Conservation (phyloP, 2,113 vertebrate species). For the Dicaeum eximium region DNA sequence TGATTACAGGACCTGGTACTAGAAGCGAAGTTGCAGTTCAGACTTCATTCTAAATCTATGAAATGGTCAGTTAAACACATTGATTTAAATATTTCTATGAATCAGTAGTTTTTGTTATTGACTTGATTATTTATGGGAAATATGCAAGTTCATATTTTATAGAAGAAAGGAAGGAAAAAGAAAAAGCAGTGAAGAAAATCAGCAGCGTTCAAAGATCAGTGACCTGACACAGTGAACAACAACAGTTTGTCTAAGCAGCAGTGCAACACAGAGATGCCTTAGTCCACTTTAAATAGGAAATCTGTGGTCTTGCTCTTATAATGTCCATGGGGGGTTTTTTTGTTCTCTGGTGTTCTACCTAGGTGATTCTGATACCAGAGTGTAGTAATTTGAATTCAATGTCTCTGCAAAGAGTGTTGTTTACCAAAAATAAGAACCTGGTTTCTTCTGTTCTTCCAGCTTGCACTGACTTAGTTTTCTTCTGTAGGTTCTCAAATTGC, state of each 20-base stretch:
- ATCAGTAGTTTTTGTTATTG: not conserved
- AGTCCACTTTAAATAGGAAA: not conserved
- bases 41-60: not conserved
- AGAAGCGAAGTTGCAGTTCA: not conserved
- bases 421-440: not conserved
- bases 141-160: not conserved
- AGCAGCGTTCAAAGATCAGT: not conserved
- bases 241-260: not conserved
- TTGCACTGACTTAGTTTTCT: not conserved
- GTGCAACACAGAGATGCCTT: not conserved
- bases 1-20: not conserved
- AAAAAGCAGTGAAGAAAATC: not conserved
- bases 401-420: not conserved
- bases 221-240: not conserved
- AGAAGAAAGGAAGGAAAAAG: not conserved
- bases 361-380: not conserved
- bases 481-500: not conserved
- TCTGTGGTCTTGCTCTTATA: not conserved
- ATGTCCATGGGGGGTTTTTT: not conserved
- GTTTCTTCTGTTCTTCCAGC: not conserved
- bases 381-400: not conserved
- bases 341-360: not conserved
- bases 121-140: not conserved
- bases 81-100: not conserved
- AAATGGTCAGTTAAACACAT: not conserved